Base-by-base conservation (phyloP, 2,888 invertebrate species). In the Sycophila texana region DNA sequence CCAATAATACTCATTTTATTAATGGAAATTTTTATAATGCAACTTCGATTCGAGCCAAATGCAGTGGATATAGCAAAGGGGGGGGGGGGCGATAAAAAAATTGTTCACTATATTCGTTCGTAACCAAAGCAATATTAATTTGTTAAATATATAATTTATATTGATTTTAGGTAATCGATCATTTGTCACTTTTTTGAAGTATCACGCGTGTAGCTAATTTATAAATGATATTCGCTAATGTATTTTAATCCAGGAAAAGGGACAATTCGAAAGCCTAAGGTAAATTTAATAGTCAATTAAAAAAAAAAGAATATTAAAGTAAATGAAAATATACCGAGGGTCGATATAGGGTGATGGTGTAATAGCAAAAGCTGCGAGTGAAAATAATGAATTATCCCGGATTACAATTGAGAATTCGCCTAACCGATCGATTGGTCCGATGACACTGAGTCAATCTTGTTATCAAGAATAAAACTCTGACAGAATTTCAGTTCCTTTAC, bases 71-170 rank as follows among this genome's bases (percentile, higher is more conserved):
- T 78, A 73, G 80, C 49, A 77, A 79, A 81, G 22, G 72, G 63
- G 26, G 77, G 58, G 61, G 55, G 80, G 65, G 63, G 80, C 75
- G 79, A 74, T 82, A 80, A 71, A 71, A 71, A 39, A 81, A 81
- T 84, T 83, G 80, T 84, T 84, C 80, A 81, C 68, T 83, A 60
- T 74, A 65, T 74, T 67, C 30, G 51, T 82, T 83, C 84, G 84
- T 83, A 82, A 85, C 85, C 85, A 87, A 86, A 88, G 85, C 85
- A 86, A 87, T 87, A 88, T 30, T 85, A 85, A 85, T 84, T 84
- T 85, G 83, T 86, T 86, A 85, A 84, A 83, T 85, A 74, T 67
- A 51, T 77, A 71, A 61, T 71, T 77, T 77, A 14, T 72, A 77
- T 68, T 72, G 66, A 65, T 57, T 79, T 77, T 65, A 74, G 51